These are phyloP conservation scores for Andrena marginata DNA, from an alignment of 2,888 invertebrate genomes.

Conservation along the genomic window DNA sequence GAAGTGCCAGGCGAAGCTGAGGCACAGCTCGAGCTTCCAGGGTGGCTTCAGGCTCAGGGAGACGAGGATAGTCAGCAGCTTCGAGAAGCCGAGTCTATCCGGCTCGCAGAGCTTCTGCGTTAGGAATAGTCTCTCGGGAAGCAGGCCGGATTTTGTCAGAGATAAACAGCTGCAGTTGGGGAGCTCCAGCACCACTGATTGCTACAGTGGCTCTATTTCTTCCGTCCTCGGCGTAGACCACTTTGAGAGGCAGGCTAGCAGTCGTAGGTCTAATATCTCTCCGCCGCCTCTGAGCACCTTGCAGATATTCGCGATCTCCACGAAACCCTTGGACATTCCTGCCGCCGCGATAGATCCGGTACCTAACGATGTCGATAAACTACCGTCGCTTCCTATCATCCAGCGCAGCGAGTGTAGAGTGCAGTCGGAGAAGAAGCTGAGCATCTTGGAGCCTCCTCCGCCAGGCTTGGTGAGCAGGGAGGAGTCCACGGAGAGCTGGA, in stretches of 20 bases:
- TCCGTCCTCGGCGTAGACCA: conserved; percentile 47
- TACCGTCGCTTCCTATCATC: conserved; percentile 80
- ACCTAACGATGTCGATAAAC: conserved; percentile 75
- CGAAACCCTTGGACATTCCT: conserved; percentile 80
- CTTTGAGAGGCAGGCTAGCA: conserved; percentile 5
- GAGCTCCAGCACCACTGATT: conserved; percentile 65
- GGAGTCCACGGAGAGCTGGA: conserved; percentile 86
- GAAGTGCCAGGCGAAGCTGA: conserved; percentile 63
- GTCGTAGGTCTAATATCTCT: conserved; percentile 57
- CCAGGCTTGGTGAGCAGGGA: conserved; percentile 82
- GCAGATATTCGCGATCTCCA: conserved; percentile 82
- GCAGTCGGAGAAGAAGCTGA: conserved; percentile 77
- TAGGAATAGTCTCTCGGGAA: not conserved
- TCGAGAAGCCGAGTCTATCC: conserved; percentile 51
- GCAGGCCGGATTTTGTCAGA: not conserved
- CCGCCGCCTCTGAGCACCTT: conserved; percentile 80
- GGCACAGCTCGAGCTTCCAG: conserved; percentile 77
- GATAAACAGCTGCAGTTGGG: conserved; percentile 66
- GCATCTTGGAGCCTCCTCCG: conserved; percentile 83
- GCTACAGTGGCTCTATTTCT: conserved; percentile 64
- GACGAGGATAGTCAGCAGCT: conserved; percentile 62
- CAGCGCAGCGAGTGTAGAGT: conserved; percentile 61
- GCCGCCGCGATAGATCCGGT: conserved; percentile 69
- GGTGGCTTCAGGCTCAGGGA: conserved; percentile 56
- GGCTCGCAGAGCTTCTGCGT: conserved; percentile 70